These are phyloP conservation scores for Plusia festucae DNA, from an alignment of 2,888 invertebrate genomes.

Conservation along the genomic window DNA sequence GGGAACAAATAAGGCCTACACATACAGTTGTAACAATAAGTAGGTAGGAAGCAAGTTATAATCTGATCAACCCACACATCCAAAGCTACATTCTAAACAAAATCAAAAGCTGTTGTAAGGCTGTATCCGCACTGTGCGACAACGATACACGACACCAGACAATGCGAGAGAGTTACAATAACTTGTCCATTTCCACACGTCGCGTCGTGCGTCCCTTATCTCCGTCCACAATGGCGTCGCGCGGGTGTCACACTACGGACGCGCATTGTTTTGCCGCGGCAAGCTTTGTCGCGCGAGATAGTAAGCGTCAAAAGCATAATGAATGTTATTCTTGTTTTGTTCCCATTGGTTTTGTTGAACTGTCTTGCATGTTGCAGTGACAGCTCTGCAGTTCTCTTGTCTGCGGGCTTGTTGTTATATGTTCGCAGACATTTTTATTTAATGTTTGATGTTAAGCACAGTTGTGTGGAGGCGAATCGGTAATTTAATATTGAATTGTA, in stretches of 20 bases:
- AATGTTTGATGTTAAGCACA: slow-evolving; percentile 13
- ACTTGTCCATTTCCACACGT: slow-evolving; percentile 59
- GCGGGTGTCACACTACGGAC: slow-evolving; percentile 61
- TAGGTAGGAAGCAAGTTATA: neutral
- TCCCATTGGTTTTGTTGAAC: slow-evolving; percentile 50
- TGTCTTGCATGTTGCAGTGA: slow-evolving; percentile 58
- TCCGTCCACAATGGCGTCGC: slow-evolving; percentile 47
- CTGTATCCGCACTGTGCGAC: slow-evolving; percentile 44
- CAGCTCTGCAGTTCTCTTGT: slow-evolving; percentile 47
- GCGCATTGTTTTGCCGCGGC: slow-evolving; percentile 63
- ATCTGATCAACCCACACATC: slow-evolving; percentile 15
- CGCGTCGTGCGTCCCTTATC: slow-evolving; percentile 64
- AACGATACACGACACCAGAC: slow-evolving; percentile 16
- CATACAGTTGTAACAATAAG: neutral
- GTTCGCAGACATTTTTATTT: slow-evolving; percentile 11
- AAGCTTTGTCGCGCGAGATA: slow-evolving; percentile 62
- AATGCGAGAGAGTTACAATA: slow-evolving; percentile 13
- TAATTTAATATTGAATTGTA: slow-evolving; percentile 1
- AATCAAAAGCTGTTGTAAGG: slow-evolving; percentile 42
- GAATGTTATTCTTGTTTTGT: slow-evolving; percentile 60
- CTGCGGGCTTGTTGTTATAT: slow-evolving; percentile 23
- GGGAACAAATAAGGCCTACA: neutral
- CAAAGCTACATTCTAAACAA: slow-evolving; percentile 27
- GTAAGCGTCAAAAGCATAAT: slow-evolving; percentile 62
- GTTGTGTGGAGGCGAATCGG: slow-evolving; percentile 18